Base-by-base conservation (phyloP, 2,888 invertebrate species). In the Leptothorax acervorum region DNA sequence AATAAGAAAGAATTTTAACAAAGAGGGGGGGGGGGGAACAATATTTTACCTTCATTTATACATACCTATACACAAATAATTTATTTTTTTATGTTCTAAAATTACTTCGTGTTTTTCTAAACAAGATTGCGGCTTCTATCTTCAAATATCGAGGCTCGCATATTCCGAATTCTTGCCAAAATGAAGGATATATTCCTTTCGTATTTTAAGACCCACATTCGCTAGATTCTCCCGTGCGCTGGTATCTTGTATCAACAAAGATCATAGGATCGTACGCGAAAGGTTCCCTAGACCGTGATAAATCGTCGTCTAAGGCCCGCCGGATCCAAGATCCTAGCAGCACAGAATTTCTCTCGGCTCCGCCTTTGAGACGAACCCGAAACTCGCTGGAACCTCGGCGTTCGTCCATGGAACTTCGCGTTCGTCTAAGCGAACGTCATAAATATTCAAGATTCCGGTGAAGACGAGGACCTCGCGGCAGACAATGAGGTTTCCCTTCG, bases 221-320 rank as follows among this genome's bases (percentile, higher is more conserved):
- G 55, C 60, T 62, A n/a, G 48, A 81, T 60, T 81, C 60, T 78
- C 55, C 12, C 60, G 48, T 39, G 60, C 42, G 53, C 39, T 66
- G 31, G 78, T 71, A 81, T 42, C 79, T 70, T 81, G 79, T 71
- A 81, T 81, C 79, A 81, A 81, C 79, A 71, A 71, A 81, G 79
- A 81, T 81, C 79, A 48, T 60, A 71, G 60, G 70, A 79, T 81
- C 71, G 70, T 71, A 60, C 70, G 79, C 70, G 71, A 60, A 55
- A 81, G 79, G 28, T 81, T 71, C 48, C 28, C 70, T 51, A 71
- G 79, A 81, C 79, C 45, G 60, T 81, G 79, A 81, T 81, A 81
- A 81, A 81, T 81, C 79, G 66, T 70, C 66, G 55, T 78, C 79
- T 71, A 81, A 70, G 79, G 48, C 48, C 1, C 60, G 42, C 57